phyloP scores from a whole-genome alignment of 2,113 vertebrate species.

The Anarhynchus alexandrinus region DNA sequence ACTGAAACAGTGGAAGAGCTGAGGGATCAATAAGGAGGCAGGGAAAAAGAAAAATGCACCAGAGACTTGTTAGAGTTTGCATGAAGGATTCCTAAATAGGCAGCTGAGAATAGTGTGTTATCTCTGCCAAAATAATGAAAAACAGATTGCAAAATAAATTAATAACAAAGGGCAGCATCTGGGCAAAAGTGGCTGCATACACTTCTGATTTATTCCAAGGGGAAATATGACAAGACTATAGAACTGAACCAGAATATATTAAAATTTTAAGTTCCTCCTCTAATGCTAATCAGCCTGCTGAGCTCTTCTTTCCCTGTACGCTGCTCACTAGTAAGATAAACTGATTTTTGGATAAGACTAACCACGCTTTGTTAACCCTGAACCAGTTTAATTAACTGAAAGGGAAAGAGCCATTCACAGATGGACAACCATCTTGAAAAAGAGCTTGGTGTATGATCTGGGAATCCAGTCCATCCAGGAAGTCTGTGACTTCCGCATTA shows the following conservation, averaged over 20 bases:
- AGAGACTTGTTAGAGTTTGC: neutral
- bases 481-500: neutral
- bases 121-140: slow-evolving; percentile 29
- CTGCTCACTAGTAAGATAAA: neutral
- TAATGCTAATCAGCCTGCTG: neutral
- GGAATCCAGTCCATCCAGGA: neutral
- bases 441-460: neutral
- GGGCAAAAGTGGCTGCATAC: neutral
- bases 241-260: neutral
- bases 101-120: neutral
- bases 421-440: neutral
- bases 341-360: neutral
- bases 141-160: slow-evolving; percentile 47
- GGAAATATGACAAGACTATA: neutral
- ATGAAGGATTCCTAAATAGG: slow-evolving; percentile 1
- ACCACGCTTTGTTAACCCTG: neutral
- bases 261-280: neutral
- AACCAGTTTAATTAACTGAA: neutral
- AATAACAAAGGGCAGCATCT: slow-evolving; percentile 38
- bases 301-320: neutral
- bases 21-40: neutral
- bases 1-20: neutral
- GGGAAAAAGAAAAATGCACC: neutral
- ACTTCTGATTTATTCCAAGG: slow-evolving; percentile 19
- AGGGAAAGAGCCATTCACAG: neutral